Base-by-base conservation (phyloP, 2,888 invertebrate genomes). In the Himalopsyche tibetana region DNA sequence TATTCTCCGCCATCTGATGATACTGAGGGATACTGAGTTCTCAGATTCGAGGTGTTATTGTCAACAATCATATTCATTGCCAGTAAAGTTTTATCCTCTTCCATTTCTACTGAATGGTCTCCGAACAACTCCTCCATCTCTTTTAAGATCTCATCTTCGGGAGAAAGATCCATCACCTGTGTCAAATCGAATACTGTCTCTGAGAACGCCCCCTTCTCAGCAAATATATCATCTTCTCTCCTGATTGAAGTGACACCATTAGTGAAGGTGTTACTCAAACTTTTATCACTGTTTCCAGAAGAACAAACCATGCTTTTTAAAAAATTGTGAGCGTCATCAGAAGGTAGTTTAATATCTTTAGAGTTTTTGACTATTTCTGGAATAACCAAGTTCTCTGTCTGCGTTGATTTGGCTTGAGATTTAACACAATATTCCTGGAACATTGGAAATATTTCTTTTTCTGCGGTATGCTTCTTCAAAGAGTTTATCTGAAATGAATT, bases 121-220 rank as follows among this genome's bases (percentile, higher is more conserved):
- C 92, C 91, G 89, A 93, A 93, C n/a, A 93, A 89, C 89, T 92
- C 92, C 89, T 93, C 93, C 89, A 93, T 89, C 88, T 93, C 92
- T 88, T 90, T 90, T 90, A 92, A 91, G 81, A 93, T 89, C 82
- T 93, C 91, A 89, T 92, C 92, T 36, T 88, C 87, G 5, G 82
- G 55, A 36, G 88, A 90, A 90, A 51, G 90, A 19, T 63, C 63
- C 1, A 63, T 63, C 28, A 63, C 6, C 19, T 63, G 63, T 3
- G 63, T 82, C 55, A 36, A 55, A 51, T 82, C 51, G 12, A n/a
- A 82, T 28, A 36, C 55, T n/a, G 51, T 82, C 28, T 82, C 82
- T 6, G 63, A 63, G 28, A 63, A 63, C 2, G 11, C 28, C 2
- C 63, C 63, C 19, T 63, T 63, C 11, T 63, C 63, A 19, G 63